Evolutionary conservation across 2,888 invertebrate genomes (phyloP).

Genomic region (Dasysyrphus albostriatus): DNA sequence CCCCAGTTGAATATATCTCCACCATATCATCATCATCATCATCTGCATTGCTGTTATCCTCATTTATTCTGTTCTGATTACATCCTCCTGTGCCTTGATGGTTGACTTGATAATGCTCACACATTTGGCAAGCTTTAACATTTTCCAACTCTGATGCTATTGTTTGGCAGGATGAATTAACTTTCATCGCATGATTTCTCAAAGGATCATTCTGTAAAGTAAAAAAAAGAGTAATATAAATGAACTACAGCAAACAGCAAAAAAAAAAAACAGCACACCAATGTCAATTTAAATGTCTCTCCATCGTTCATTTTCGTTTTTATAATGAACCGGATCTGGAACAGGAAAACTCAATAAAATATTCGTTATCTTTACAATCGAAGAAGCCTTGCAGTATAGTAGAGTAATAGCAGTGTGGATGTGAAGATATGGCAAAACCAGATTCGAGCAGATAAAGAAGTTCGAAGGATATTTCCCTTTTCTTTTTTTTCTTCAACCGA

Average conservation of each 20-base stretch:
- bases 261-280: background rate
- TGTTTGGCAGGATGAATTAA: constrained; percentile 74
- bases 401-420: background rate
- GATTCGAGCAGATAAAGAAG: constrained; percentile 7
- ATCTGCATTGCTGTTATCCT: constrained; percentile 19
- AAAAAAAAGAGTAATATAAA: constrained; percentile 5
- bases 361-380: constrained; percentile 72
- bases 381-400: constrained; percentile 9
- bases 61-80: constrained; percentile 66
- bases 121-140: constrained; percentile 72
- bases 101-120: constrained; percentile 62
- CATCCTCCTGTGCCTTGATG: constrained; percentile 55
- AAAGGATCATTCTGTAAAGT: constrained; percentile 62
- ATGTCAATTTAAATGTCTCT: constrained; percentile 62
- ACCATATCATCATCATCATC: constrained; percentile 2
- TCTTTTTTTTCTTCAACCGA: constrained; percentile 34
- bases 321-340: constrained; percentile 73
- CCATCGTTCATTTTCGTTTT: constrained; percentile 49
- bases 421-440: constrained; percentile 29
- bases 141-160: constrained; percentile 54
- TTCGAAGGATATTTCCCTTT: constrained; percentile 47
- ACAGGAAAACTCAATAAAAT: constrained; percentile 75
- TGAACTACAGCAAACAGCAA: background rate
- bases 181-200: constrained; percentile 71
- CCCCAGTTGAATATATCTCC: constrained; percentile 10